These are phyloP conservation scores for Poeciliopsis gracilis DNA, from an alignment of 2,797 vertebrate species.

Conservation along the genomic window DNA sequence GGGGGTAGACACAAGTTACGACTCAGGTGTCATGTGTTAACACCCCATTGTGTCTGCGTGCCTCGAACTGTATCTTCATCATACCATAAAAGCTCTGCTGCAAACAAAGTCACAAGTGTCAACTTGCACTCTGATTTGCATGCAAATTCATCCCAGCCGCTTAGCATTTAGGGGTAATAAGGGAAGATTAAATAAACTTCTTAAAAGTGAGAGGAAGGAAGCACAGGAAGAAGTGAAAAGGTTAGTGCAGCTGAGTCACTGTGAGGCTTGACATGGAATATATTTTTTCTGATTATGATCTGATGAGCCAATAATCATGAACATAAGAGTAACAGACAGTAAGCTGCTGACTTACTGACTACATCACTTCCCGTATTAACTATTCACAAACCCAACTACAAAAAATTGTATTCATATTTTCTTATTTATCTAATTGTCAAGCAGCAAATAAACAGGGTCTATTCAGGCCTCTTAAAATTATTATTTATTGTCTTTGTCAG, in stretches of 20 bases:
- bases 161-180: conserved; percentile 65
- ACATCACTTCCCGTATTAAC: not conserved
- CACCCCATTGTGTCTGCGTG: conserved; percentile 39
- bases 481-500: not conserved
- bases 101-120: conserved; percentile 65
- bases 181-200: conserved; percentile 54
- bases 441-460: not conserved
- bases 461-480: not conserved
- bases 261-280: conserved; percentile 7
- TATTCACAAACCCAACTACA: not conserved
- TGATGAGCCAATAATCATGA: not conserved
- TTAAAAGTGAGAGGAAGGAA: conserved; percentile 44
- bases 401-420: not conserved
- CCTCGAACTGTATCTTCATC: conserved; percentile 45
- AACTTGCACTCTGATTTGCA: conserved; percentile 60
- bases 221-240: conserved; percentile 35
- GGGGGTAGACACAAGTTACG: conserved; percentile 80
- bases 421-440: not conserved
- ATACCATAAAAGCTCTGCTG: conserved; percentile 50
- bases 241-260: not conserved
- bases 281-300: conserved; percentile 9
- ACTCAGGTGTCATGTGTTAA: conserved; percentile 79
- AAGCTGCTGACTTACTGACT: not conserved
- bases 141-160: conserved; percentile 48
- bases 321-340: not conserved